Conservation (phyloP, 2,797 vertebrate genomes). For the Pelodytes ibericus region DNA sequence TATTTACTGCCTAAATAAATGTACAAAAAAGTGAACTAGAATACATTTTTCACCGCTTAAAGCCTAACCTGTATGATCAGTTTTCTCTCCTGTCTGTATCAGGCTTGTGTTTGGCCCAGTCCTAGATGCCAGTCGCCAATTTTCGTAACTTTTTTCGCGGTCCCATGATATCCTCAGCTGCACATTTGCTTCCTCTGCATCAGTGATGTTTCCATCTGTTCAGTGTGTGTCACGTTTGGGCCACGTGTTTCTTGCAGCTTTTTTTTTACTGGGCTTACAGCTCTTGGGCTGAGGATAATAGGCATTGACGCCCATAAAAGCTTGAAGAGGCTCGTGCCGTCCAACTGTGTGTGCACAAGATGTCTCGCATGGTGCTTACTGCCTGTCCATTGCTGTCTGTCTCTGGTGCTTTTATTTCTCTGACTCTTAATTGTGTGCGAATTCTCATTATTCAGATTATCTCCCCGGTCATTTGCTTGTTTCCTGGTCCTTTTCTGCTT, state of each 20-base stretch:
- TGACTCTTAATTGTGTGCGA: too few species aligned
- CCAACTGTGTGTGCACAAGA: neutral
- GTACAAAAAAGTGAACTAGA: too few species aligned
- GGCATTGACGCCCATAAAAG: neutral
- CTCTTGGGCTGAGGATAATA: neutral
- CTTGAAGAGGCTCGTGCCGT: neutral
- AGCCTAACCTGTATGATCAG: too few species aligned
- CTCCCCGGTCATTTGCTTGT: neutral
- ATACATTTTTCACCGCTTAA: too few species aligned
- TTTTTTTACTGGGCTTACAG: neutral
- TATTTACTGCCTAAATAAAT: too few species aligned
- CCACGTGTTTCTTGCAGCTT: neutral
- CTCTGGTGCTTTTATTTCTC: constrained; percentile 50
- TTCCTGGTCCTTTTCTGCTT: too few species aligned
- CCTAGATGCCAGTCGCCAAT: too few species aligned
- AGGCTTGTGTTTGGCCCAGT: too few species aligned
- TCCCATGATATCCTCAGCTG: too few species aligned
- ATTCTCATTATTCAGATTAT: neutral
- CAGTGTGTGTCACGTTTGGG: neutral
- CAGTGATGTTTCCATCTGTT: constrained; percentile 25
- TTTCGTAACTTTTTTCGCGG: too few species aligned
- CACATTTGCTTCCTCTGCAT: neutral
- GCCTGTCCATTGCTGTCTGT: constrained; percentile 58
- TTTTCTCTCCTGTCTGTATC: too few species aligned
- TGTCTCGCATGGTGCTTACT: constrained; percentile 38